Evolutionary conservation across 2,113 vertebrate species (phyloP), one percentile per base, ranked within the genome.

Genomic region (Phylloscopus whistleri): DNA sequence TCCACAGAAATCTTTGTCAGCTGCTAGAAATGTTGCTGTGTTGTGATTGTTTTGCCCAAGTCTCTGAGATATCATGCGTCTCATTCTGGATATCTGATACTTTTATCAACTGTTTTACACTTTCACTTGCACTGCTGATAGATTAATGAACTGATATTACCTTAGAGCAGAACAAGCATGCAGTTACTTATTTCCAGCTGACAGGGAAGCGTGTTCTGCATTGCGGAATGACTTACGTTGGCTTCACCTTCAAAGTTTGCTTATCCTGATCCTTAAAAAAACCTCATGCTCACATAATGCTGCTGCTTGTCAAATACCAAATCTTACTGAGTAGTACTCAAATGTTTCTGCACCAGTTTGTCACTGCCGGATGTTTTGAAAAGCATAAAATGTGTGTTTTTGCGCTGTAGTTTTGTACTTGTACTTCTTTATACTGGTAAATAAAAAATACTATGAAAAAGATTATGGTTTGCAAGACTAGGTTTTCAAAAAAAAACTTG

Each of bases 61-160:
- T 49, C 16, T 55, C 41, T 83, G n/a, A 58, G 39, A n/a, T 17
- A 10, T 3, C 7, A 5, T 52, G 11, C 1, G 0, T 44, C 31
- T 87, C 31, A 31, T 91, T 33, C 33, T 75, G 58, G 24, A 18
- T 76, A 23, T 30, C 30, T 48, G 43, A 5, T 75, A 16, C 48
- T 67, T 85, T 33, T 44, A 23, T 16, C 37, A 79, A 52, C 53
- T 52, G 23, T 44, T 60, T 52, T 11, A 10, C 33, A 28, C 72
- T 83, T 84, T 78, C 55, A 8, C 9, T 80, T 51, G 39, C 31
- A 4, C 13, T 72, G 24, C 39, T 84, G 56, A 28, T 72, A 64
- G 72, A 30, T 46, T n/a, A 78, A 60, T 37, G 62, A 90, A 13
- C 53, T 64, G 37, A 5, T 35, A 9, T 4, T 44, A 78, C 58